These are phyloP conservation scores for Philopotamus ludificatus DNA, from an alignment of 1,140 invertebrate species.

Conservation along the genomic window DNA sequence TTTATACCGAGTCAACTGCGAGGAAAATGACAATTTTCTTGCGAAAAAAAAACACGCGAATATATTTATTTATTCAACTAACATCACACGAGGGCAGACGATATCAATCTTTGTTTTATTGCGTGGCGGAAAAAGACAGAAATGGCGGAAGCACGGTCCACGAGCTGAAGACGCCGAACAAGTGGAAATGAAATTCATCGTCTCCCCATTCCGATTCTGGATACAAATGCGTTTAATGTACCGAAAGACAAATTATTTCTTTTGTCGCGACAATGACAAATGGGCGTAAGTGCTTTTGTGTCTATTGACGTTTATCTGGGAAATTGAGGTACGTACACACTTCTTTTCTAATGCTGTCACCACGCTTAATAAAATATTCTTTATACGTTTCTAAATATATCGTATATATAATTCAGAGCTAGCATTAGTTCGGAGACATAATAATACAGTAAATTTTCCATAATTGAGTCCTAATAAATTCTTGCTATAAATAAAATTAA, in stretches of 20 bases:
- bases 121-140: background rate
- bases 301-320: too few species aligned
- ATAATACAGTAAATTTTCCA: too few species aligned
- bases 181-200: slow-evolving; percentile 25
- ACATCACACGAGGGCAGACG: slow-evolving; percentile 7
- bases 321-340: background rate
- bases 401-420: too few species aligned
- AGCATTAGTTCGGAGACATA: too few species aligned
- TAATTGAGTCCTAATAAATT: too few species aligned
- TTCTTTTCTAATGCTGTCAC: too few species aligned
- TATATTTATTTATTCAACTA: too few species aligned
- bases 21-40: too few species aligned
- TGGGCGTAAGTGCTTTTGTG: too few species aligned
- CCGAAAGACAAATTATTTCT: slow-evolving; percentile 37
- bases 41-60: too few species aligned
- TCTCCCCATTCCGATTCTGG: slow-evolving; percentile 14
- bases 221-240: slow-evolving; percentile 39
- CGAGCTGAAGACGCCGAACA: slow-evolving; percentile 2
- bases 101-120: slow-evolving; percentile 27
- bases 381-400: background rate
- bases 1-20: too few species aligned
- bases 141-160: slow-evolving; percentile 12
- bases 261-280: slow-evolving; percentile 15
- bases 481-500: too few species aligned
- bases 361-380: background rate